Percentiles rank a stretch among this genome's conserved stretches.
Conservation (phyloP, 1,140 invertebrate species). For the Tenebrio molitor region DNA sequence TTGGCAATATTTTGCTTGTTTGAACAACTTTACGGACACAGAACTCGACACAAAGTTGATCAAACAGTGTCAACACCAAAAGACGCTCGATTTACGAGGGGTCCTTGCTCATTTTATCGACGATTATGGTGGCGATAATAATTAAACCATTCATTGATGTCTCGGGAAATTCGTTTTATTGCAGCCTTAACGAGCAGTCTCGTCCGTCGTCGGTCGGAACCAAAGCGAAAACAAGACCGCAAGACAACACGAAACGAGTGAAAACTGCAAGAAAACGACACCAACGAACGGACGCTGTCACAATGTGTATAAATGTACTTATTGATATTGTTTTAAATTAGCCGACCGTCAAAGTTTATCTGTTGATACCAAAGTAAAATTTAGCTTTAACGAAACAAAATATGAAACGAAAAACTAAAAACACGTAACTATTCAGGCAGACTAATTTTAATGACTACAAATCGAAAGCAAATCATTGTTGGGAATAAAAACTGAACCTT, state of each 20-base stretch:
- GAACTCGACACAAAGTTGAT: constrained; percentile 16
- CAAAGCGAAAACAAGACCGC: too few relatives aligned
- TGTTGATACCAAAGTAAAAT: constrained; percentile 9
- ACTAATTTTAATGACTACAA: constrained; percentile 59
- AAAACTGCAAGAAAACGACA: too few relatives aligned
- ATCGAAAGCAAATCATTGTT: constrained; percentile 58
- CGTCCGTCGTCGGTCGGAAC: too few relatives aligned
- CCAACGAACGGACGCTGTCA: constrained; percentile 1
- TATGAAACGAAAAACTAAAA: constrained; percentile 54
- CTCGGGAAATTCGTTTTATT: neutral
- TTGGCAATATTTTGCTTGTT: constrained; percentile 55
- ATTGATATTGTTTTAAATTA: constrained; percentile 13
- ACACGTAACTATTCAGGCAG: constrained; percentile 61
- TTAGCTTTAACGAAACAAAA: constrained; percentile 49
- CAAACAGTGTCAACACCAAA: constrained; percentile 17
- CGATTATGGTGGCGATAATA: constrained; percentile 21
- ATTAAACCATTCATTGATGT: constrained; percentile 21
- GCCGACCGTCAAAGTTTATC: constrained; percentile 24
- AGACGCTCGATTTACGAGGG: constrained; percentile 22
- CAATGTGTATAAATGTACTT: neutral
- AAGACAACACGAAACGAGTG: too few relatives aligned
- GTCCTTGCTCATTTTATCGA: constrained; percentile 1
- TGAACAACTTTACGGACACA: constrained; percentile 27
- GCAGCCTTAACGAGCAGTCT: neutral
- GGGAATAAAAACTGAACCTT: constrained; percentile 65